A percentile compares a stretch with the other conserved stretches of the same genome.
Evolutionary conservation across 2,888 invertebrate species (phyloP).

Genomic region (Tetanocera ferruginea): DNA sequence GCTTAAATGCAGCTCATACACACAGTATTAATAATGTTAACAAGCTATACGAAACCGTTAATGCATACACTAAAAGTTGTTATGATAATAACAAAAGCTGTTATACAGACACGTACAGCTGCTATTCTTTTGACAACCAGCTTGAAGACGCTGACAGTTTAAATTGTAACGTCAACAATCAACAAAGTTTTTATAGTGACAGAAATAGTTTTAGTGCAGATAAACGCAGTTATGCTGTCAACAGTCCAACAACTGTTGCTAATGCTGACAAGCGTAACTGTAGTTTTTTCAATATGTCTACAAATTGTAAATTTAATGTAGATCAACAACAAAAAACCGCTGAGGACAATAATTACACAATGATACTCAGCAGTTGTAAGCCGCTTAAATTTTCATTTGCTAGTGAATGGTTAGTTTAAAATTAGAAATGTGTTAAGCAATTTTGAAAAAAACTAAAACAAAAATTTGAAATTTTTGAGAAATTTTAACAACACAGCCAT

Average conservation of each 20-base stretch:
- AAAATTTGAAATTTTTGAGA: neutral
- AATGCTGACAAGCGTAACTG: conserved; percentile 34
- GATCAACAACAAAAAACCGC: conserved; percentile 49
- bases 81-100: conserved; percentile 4
- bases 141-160: neutral
- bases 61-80: neutral
- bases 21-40: conserved; percentile 30
- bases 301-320: conserved; percentile 46
- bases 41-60: conserved; percentile 4
- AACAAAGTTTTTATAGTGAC: conserved; percentile 41
- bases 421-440: neutral
- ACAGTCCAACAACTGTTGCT: neutral
- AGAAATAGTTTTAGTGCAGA: conserved; percentile 30
- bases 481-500: conserved; percentile 48
- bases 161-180: conserved; percentile 3
- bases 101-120: conserved; percentile 47
- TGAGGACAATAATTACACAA: conserved; percentile 68
- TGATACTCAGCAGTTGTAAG: conserved; percentile 67
- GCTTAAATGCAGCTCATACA: conserved; percentile 15
- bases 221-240: conserved; percentile 47
- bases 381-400: conserved; percentile 68
- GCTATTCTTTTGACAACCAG: conserved; percentile 49
- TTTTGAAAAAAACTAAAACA: conserved; percentile 39
- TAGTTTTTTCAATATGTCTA: conserved; percentile 33
- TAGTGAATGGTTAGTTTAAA: conserved; percentile 69